A percentile compares a stretch with the other conserved stretches of the same genome.
phyloP scores from a whole-genome alignment of 2,888 invertebrate species.

The Phania funesta region DNA sequence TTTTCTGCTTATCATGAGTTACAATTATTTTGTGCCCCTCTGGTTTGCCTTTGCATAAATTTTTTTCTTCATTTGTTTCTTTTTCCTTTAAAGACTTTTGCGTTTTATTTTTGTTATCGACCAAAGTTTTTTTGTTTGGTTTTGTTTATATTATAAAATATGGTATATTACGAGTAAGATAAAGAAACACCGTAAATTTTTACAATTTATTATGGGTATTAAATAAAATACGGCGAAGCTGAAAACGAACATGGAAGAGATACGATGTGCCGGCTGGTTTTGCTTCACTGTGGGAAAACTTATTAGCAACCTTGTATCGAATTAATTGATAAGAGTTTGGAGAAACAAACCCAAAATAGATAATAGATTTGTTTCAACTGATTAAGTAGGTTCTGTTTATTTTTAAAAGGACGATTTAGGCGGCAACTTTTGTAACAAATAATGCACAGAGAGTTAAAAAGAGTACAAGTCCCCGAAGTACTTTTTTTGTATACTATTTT shows the following conservation, averaged over 20 bases:
- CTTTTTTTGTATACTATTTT: too few relatives aligned
- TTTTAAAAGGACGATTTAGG: not conserved
- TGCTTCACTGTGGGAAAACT: conserved; percentile 43
- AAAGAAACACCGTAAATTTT: conserved; percentile 35
- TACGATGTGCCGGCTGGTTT: not conserved
- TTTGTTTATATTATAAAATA: conserved; percentile 36
- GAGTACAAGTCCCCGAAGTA: too few relatives aligned
- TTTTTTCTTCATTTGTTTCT: conserved; percentile 11
- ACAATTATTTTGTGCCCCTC: conserved; percentile 64
- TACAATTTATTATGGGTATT: conserved; percentile 29
- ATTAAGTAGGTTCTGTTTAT: conserved; percentile 15
- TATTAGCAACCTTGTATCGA: conserved; percentile 52
- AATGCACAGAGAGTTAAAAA: not conserved
- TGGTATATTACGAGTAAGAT: conserved; percentile 44
- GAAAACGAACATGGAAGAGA: conserved; percentile 15
- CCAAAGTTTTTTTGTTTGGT: not conserved
- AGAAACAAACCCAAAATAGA: conserved; percentile 24
- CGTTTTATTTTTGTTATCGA: not conserved
- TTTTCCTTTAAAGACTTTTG: not conserved
- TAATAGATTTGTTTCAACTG: conserved; percentile 39
- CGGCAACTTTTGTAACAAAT: not conserved
- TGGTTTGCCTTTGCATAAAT: conserved; percentile 13
- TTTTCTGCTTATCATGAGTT: conserved; percentile 69
- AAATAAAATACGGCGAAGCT: conserved; percentile 4
- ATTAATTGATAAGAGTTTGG: conserved; percentile 41